Base-by-base conservation (phyloP, 2,113 vertebrate genomes). In the Leucosticte australis region DNA sequence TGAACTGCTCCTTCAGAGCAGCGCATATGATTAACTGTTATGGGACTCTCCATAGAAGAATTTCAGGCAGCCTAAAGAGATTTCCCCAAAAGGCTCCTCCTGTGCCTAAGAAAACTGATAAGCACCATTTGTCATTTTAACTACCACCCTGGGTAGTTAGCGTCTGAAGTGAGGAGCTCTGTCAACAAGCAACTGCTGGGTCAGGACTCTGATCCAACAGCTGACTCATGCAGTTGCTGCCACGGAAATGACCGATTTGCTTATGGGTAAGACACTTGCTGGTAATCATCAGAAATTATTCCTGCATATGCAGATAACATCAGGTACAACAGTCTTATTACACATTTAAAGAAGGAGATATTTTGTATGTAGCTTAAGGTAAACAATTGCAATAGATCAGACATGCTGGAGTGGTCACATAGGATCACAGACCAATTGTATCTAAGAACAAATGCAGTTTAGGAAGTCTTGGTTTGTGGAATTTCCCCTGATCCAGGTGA, bases 391-490 rank as follows among this genome's bases (percentile, higher is more conserved):
- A 55, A 55, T 5, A 14, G 27, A 55, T 39, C 35, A 55, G 19
- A 39, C 0, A 0, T 16, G 44, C 44, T 59, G 16, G 2, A 76
- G 20, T 11, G 11, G 39, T 42, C 30, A n/a, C 3, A 26, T 1
- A 82, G 28, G 42, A 68, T n/a, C 13, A 57, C 28, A 44, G 39
- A 60, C 2, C 15, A 73, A 26, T 26, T 35, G 44, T 21, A 65
- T 18, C 0, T 7, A 41, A 55, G 11, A 80, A 50, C 3, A 63
- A 63, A 64, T 8, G 15, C 37, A 81, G 10, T 50, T 35, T 50
- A 14, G 10, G 8, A 52, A 65, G 4, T 23, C 14, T 59, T 31
- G 31, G 35, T 50, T 35, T 73, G 19, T 11, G 6, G 10, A 81
- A 56, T 35, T 23, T 71, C 14, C 12, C 21, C 50, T 41, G 23